phyloP scores from a whole-genome alignment of 2,113 vertebrate genomes.

The Corythaeola cristata region DNA sequence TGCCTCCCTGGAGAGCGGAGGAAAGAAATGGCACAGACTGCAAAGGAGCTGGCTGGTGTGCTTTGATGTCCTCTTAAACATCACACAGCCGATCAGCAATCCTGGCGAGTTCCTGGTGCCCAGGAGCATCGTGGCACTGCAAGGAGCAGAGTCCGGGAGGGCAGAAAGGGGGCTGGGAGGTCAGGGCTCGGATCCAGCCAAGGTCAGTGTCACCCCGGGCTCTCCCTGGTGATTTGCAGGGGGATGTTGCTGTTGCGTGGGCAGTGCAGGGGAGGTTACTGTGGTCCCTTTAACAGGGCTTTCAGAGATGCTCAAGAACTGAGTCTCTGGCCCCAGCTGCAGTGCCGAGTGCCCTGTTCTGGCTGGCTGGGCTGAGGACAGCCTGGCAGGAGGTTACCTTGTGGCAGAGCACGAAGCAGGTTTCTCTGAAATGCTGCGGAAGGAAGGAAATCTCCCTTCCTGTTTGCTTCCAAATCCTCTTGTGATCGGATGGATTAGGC shows the following conservation, averaged over 20 bases:
- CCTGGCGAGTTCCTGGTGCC: not conserved
- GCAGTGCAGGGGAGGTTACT: not conserved
- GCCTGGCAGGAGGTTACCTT: not conserved
- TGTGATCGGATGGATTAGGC: not conserved
- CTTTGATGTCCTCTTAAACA: not conserved
- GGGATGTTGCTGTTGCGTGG: not conserved
- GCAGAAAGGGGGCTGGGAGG: not conserved
- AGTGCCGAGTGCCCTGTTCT: not conserved
- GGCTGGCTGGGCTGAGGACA: not conserved
- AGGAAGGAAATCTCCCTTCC: not conserved
- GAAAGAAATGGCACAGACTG: not conserved
- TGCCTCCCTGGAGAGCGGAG: rapidly evolving
- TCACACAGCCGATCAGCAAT: not conserved
- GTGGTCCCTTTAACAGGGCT: not conserved
- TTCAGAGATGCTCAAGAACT: not conserved
- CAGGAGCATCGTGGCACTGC: rapidly evolving
- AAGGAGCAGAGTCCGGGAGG: not conserved
- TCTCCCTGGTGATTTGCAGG: not conserved
- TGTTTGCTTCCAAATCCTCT: not conserved
- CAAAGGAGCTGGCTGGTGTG: not conserved
- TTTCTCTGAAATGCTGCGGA: not conserved
- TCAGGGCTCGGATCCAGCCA: not conserved
- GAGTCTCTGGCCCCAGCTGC: not conserved
- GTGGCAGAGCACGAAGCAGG: rapidly evolving
- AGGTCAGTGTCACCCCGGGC: not conserved